Evolutionary conservation across 2,797 vertebrate species (phyloP).

Genomic region (Pagetopsis macropterus): DNA sequence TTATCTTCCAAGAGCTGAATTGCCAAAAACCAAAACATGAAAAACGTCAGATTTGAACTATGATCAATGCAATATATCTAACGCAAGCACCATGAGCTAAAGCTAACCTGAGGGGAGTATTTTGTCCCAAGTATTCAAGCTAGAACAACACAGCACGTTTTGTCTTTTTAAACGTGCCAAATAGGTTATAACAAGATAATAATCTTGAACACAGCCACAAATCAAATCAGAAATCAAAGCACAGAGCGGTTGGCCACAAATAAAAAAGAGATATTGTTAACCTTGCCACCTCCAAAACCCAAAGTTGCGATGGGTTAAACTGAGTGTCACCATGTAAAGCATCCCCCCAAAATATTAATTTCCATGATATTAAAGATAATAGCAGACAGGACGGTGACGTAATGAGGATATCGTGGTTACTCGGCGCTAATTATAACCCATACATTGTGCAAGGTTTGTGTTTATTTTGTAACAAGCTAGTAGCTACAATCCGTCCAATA

Average conservation of each 20-base stretch:
- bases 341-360: constrained; percentile 15
- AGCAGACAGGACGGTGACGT: constrained; percentile 14
- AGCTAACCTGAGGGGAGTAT: not conserved
- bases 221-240: constrained; percentile 7
- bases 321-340: constrained; percentile 34
- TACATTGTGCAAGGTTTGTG: constrained; percentile 31
- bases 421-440: constrained; percentile 4
- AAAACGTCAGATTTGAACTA: constrained; percentile 44
- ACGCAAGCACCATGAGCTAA: not conserved
- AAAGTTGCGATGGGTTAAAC: constrained; percentile 63
- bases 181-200: constrained; percentile 17
- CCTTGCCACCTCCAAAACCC: constrained; percentile 58
- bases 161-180: constrained; percentile 4
- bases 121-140: not conserved
- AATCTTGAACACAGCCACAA: not conserved
- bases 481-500: constrained; percentile 53
- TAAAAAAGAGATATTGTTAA: constrained; percentile 11
- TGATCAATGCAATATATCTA: not conserved
- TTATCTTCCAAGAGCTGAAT: constrained; percentile 76
- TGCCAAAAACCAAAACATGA: constrained; percentile 49
- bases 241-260: constrained; percentile 21
- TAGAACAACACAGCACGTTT: constrained; percentile 19
- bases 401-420: not conserved
- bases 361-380: not conserved
- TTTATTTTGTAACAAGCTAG: constrained; percentile 61